A percentile compares a stretch with the other conserved stretches of the same genome.
These are phyloP conservation scores for Meteorus cinctellus DNA, from an alignment of 2,888 invertebrate genomes.

Conservation along the genomic window DNA sequence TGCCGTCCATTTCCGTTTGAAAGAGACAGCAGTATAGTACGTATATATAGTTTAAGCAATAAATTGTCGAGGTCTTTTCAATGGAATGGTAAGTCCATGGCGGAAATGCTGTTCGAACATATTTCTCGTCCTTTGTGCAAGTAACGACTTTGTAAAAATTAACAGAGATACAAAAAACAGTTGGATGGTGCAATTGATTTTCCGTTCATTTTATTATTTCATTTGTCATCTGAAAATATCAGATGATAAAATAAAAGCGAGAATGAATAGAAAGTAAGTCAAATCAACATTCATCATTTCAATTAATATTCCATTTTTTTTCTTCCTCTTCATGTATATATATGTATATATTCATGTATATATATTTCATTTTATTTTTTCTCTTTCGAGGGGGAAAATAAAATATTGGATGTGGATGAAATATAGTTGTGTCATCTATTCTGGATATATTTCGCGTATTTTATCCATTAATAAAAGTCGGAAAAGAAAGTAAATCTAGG, in stretches of 20 bases:
- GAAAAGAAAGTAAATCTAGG: conserved; percentile 53
- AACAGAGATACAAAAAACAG: not conserved
- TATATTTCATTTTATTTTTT: not conserved
- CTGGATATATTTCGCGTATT: conserved; percentile 39
- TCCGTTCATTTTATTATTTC: not conserved
- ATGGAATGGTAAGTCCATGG: not conserved
- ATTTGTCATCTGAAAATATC: not conserved
- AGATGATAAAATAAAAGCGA: not conserved
- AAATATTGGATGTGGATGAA: conserved; percentile 9
- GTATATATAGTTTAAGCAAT: conserved; percentile 25
- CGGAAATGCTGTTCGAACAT: not conserved
- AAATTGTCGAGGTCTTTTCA: conserved; percentile 30
- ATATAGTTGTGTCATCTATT: conserved; percentile 1
- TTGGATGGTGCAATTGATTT: too few relatives aligned
- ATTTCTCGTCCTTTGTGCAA: conserved; percentile 22
- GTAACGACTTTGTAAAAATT: not conserved
- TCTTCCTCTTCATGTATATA: not conserved
- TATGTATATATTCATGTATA: not conserved
- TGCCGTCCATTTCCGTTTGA: conserved; percentile 39
- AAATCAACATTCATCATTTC: not conserved
- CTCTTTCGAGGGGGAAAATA: not conserved
- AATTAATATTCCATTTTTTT: not conserved
- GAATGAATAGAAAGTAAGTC: too few relatives aligned
- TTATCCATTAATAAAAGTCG: conserved; percentile 57
- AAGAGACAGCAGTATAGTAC: not conserved